Evolutionary conservation across 2,113 vertebrate species (phyloP).

Genomic region (Xiphophorus maculatus): DNA sequence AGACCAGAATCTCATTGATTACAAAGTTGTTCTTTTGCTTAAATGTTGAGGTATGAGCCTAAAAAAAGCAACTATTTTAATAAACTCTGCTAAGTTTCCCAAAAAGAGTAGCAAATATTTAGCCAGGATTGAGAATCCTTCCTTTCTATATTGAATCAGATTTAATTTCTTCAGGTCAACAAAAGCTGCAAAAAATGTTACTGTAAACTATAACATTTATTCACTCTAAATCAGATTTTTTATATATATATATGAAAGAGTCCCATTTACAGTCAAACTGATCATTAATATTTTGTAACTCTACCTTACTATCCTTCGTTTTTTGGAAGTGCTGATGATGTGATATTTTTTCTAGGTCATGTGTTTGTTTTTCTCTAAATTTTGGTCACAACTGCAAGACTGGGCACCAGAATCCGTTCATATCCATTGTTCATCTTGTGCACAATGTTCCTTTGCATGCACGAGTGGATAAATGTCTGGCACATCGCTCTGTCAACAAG

Average conservation of each 20-base stretch:
- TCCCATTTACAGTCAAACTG: not conserved
- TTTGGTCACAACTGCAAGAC: not conserved
- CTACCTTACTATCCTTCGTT: not conserved
- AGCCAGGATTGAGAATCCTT: not conserved
- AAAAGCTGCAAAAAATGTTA: not conserved
- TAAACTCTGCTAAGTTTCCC: not conserved
- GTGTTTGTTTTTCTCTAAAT: not conserved
- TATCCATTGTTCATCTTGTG: constrained; percentile 24
- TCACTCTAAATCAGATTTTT: not conserved
- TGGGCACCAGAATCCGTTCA: not conserved
- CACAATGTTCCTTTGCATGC: constrained; percentile 22
- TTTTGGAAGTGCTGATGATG: not conserved
- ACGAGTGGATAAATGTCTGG: constrained; percentile 14
- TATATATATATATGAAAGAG: not conserved
- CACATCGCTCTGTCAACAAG: not conserved
- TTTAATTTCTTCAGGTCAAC: not conserved
- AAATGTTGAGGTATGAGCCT: not conserved
- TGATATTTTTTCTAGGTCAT: not conserved
- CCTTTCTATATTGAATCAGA: not conserved
- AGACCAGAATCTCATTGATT: not conserved
- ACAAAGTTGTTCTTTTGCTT: not conserved
- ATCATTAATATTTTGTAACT: not conserved
- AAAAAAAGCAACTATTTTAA: not conserved
- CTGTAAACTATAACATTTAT: not conserved
- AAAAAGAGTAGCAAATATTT: not conserved